Evolutionary conservation across 2,113 vertebrate genomes (phyloP).

Genomic region (Meles meles): DNA sequence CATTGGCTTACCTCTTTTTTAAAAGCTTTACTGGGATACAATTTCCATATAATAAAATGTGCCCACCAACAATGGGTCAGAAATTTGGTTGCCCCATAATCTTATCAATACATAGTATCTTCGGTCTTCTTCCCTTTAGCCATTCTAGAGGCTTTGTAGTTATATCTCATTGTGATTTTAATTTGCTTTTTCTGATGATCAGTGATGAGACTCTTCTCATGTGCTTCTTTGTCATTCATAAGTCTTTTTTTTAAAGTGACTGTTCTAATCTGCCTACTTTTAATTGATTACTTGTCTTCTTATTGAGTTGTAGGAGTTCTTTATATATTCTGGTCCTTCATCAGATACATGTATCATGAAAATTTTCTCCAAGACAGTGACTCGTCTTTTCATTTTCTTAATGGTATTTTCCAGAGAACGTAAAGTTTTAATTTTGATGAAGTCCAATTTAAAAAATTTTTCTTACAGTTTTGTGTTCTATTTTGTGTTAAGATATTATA

Average conservation of each 20-base stretch:
- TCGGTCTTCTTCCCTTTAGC: background rate
- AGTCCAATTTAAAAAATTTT: background rate
- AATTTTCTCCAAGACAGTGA: background rate
- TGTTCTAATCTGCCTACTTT: background rate
- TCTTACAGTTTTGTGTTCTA: background rate
- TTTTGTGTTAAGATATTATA: background rate
- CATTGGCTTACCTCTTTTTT: background rate
- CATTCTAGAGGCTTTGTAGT: background rate
- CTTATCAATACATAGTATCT: background rate
- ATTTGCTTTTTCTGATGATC: background rate
- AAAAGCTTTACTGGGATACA: background rate
- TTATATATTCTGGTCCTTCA: background rate
- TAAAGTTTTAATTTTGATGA: background rate
- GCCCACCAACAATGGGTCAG: background rate
- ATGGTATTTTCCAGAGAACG: background rate
- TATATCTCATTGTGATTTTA: background rate
- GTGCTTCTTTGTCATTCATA: background rate
- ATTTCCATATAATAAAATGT: background rate
- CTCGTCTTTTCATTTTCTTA: conserved; percentile 6
- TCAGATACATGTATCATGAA: background rate
- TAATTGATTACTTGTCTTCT: background rate
- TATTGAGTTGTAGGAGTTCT: background rate
- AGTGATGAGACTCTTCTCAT: background rate
- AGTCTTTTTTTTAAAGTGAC: background rate
- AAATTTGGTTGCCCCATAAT: background rate